Base-by-base conservation (phyloP, 2,888 invertebrate genomes). In the Drosophila flavopinicola region DNA sequence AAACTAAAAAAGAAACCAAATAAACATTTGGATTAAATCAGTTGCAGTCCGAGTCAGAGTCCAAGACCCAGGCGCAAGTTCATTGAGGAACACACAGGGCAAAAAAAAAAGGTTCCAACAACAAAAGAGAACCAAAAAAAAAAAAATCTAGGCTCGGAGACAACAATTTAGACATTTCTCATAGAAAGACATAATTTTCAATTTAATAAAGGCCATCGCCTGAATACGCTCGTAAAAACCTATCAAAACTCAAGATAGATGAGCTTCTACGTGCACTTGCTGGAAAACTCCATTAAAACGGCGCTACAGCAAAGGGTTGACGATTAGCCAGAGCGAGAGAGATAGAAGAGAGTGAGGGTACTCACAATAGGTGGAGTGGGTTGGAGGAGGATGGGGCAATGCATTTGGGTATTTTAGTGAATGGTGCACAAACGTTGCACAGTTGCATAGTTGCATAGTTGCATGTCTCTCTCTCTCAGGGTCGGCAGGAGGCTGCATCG, bases 111-210 rank as follows among this genome's bases (percentile, higher is more conserved):
- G 17, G 41, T 57, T 41, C 25, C 13, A 23, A 37, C 15, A 6
- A 24, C 7, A 30, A 29, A 47, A 13, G 15, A 6, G 32, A 24
- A 23, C 32, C 24, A 44, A 44, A 35, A 48, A 47, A 27, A 25
- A 24, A 17, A 20, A 11, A 11, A 2, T 1, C n/a, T n/a, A n/a
- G n/a, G n/a, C n/a, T n/a, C n/a, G 20, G 20, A 20, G 4, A 32
- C 45, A 54, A 53, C 54, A 53, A 82, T 85, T 70, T 74, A 74
- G 85, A 82, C 78, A 80, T 80, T 85, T 85, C 80, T 82, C 80
- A 80, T 82, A 82, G 85, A 82, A 82, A 82, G 82, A 85, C 76
- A 85, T 82, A 85, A 85, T 82, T 82, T 85, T 85, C 66, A 82
- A 82, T 83, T 83, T 84, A 85, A 83, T 83, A 83, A 83, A 75